Conservation (phyloP, 2,797 vertebrate genomes). For the Morus bassanus region DNA sequence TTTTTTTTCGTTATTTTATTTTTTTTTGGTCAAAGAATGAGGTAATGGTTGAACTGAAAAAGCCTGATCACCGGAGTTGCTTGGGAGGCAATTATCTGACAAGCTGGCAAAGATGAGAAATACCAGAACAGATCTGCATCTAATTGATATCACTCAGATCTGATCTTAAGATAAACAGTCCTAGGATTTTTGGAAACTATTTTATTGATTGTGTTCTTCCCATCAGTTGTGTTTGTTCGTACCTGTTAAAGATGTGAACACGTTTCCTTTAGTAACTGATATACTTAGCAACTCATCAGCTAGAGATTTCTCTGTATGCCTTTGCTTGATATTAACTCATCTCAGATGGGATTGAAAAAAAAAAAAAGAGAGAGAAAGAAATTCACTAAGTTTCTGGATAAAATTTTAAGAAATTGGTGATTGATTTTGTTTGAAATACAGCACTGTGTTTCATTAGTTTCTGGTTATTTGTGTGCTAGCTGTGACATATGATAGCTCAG, state of each 20-base stretch:
- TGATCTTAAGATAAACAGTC: conserved; percentile 68
- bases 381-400: neutral
- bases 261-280: conserved; percentile 60
- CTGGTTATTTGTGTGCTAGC: conserved; percentile 22
- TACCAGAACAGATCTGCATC: conserved; percentile 66
- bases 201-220: conserved; percentile 69
- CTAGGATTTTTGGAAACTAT: conserved; percentile 60
- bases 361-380: neutral
- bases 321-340: conserved; percentile 13
- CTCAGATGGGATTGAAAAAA: conserved; percentile 6
- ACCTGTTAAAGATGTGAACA: conserved; percentile 61
- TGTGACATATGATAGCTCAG: neutral
- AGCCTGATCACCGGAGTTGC: conserved; percentile 31
- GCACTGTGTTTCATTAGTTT: neutral
- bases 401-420: conserved; percentile 32
- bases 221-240: conserved; percentile 73
- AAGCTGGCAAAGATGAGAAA: conserved; percentile 60
- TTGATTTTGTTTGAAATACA: conserved; percentile 22
- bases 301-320: neutral
- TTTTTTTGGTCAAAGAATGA: neutral
- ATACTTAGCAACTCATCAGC: conserved; percentile 38
- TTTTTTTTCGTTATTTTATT: neutral
- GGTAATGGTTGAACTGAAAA: conserved; percentile 30
- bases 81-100: conserved; percentile 58
- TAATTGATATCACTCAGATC: conserved; percentile 67